A percentile compares a stretch with the other conserved stretches of the same genome.
phyloP scores from a whole-genome alignment of 2,113 vertebrate species.

The Anser cygnoides region DNA sequence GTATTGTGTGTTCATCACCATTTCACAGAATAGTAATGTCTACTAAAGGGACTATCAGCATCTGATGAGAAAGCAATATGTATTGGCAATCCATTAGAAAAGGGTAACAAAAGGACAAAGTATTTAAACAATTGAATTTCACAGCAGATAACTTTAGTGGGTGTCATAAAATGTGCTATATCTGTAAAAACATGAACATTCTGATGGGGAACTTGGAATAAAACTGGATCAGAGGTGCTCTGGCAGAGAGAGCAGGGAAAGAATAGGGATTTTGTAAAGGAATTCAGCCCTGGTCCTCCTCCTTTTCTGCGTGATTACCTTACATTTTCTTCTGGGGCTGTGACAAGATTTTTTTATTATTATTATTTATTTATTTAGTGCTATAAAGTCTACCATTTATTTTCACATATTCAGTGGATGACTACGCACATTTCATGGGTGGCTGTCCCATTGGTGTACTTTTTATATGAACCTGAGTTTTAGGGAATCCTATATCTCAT shows the following conservation, averaged over 20 bases:
- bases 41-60: slow-evolving; percentile 59
- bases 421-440: slow-evolving; percentile 8
- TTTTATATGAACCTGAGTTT: slow-evolving; percentile 20
- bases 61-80: slow-evolving; percentile 68
- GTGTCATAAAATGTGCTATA: slow-evolving; percentile 56
- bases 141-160: slow-evolving; percentile 54
- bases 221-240: slow-evolving; percentile 48
- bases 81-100: slow-evolving; percentile 64
- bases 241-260: slow-evolving; percentile 44
- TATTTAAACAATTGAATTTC: slow-evolving; percentile 56
- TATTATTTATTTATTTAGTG: background rate
- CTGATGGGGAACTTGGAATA: slow-evolving; percentile 32
- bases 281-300: slow-evolving; percentile 28
- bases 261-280: slow-evolving; percentile 36
- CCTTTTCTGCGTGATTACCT: background rate
- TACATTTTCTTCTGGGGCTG: slow-evolving; percentile 7
- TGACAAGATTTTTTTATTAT: background rate
- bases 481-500: slow-evolving; percentile 31
- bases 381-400: background rate
- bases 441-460: background rate
- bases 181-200: slow-evolving; percentile 52
- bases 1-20: slow-evolving; percentile 24
- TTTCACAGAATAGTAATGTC: slow-evolving; percentile 30
- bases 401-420: background rate
- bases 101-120: slow-evolving; percentile 68